Base-by-base conservation (phyloP, 2,888 invertebrate genomes). In the Emmelina monodactyla region DNA sequence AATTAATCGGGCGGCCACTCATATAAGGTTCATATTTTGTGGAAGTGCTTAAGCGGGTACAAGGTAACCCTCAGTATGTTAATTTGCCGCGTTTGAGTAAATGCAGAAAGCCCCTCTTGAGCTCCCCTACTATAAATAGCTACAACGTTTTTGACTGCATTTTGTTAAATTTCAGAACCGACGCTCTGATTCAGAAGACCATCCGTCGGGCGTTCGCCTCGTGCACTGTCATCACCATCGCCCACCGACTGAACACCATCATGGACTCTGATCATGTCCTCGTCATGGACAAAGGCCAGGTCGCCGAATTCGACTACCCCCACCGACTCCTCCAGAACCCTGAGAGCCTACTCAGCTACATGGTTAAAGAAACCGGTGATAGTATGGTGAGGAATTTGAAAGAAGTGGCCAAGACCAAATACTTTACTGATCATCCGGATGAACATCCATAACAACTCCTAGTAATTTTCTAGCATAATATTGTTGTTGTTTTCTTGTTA, bases 161-260 rank as follows among this genome's bases (percentile, higher is more conserved):
- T 28, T 32, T 35, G 6, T 25, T n/a, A n/a, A n/a, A n/a, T 57
- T 53, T 14, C 59, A 81, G 81, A 49, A 94, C 94, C 11, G 94
- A 94, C 63, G 83, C 82, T 11, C 79, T 94, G 39, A 94, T 94
- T 49, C 94, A 94, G 62, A 82, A 83, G 51, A 92, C 93, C 0
- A 92, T 94, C 29, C 82, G 92, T 14, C 79, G 82, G 9, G 88
- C 90, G 61, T 95, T 95, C 55, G 76, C 79, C 6, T 66, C 86
- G 1, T 94, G 92, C 58, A 94, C 94, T 0, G 94, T 95, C 2
- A 67, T 96, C 10, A 95, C 94, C 1, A 92, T 96, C 31, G 95
- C 95, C 7, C 95, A 96, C 67, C 85, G 95, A 32, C 83, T 96
- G 37, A 94, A 95, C 63, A 96, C 95, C 5, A 93, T 96, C 50